Percentiles rank a stretch among this genome's conserved stretches.
These are phyloP conservation scores for Alectura lathami DNA, from an alignment of 2,113 vertebrate species.

Conservation along the genomic window DNA sequence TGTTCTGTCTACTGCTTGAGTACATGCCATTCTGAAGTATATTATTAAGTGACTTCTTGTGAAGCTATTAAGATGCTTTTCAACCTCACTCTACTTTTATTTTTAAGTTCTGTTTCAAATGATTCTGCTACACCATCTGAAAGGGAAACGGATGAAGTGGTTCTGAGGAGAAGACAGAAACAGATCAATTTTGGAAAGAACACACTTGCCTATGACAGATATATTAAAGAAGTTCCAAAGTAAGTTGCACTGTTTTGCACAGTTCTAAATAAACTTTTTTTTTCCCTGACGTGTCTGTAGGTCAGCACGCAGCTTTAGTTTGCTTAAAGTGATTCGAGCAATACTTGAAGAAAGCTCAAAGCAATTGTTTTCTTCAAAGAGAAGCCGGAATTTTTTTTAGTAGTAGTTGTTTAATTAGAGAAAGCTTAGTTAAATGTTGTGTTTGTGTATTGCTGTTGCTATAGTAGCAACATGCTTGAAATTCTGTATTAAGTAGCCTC, in stretches of 20 bases:
- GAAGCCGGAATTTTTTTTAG: not conserved
- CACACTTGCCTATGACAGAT: slow-evolving; percentile 92
- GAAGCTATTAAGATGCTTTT: not conserved
- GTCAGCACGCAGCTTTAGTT: not conserved
- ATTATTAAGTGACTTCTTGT: not conserved
- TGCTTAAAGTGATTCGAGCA: not conserved
- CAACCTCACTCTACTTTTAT: not conserved
- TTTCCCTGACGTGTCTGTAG: accelerated
- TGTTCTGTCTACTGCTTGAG: not conserved
- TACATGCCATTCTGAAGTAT: not conserved
- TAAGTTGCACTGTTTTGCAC: slow-evolving; percentile 40
- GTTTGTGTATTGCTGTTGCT: not conserved
- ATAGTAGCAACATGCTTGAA: not conserved
- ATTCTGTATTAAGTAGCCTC: not conserved
- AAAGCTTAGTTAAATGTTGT: not conserved
- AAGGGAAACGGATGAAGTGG: slow-evolving; percentile 88
- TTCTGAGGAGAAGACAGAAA: slow-evolving; percentile 91
- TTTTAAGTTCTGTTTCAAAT: slow-evolving; percentile 82
- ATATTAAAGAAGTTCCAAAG: slow-evolving; percentile 91
- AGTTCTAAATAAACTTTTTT: not conserved
- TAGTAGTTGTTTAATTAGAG: not conserved
- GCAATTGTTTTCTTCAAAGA: not conserved
- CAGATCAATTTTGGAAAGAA: slow-evolving; percentile 99
- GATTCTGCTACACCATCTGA: slow-evolving; percentile 73
- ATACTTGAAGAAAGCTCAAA: not conserved